Percentiles rank a stretch among this genome's conserved stretches.
phyloP scores from a whole-genome alignment of 1,140 invertebrate species.

The Charaxes varanes region DNA sequence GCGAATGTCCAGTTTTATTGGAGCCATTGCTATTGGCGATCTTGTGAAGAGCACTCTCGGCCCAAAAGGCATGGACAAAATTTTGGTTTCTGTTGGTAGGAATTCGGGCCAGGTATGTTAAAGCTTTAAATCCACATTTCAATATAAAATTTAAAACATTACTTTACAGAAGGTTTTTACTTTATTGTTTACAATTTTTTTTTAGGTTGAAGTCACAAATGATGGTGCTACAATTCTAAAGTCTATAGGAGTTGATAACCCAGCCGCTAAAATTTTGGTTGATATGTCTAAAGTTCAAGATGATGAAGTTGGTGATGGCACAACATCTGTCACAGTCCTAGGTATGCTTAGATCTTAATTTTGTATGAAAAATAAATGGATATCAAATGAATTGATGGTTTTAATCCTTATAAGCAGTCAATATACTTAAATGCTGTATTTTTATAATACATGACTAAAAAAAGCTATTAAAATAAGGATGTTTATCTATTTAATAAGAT shows the following conservation, averaged over 20 bases:
- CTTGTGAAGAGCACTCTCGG: constrained; percentile 98
- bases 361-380: too few species aligned
- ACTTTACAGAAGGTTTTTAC: neutral
- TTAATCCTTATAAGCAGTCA: too few species aligned
- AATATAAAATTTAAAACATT: neutral
- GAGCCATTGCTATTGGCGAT: constrained; percentile 98
- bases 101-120: constrained; percentile 79
- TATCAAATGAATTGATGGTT: neutral
- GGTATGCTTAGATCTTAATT: constrained; percentile 64
- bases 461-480: too few species aligned
- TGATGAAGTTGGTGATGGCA: constrained; percentile 99
- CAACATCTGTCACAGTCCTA: constrained; percentile 98
- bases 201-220: constrained; percentile 95
- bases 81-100: constrained; percentile 90
- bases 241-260: constrained; percentile 98
- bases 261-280: constrained; percentile 98
- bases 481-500: too few species aligned
- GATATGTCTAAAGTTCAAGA: constrained; percentile 99
- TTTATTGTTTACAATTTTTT: constrained; percentile 6
- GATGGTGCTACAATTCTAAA: constrained; percentile 99
- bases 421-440: too few species aligned
- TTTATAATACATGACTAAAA: too few species aligned
- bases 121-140: constrained; percentile 2
- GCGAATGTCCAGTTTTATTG: constrained; percentile 96
- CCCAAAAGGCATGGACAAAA: constrained; percentile 99